Percentiles rank a stretch among this genome's conserved stretches.
Evolutionary conservation across 1,140 invertebrate species (phyloP).

Genomic region (Drosophila sproati): DNA sequence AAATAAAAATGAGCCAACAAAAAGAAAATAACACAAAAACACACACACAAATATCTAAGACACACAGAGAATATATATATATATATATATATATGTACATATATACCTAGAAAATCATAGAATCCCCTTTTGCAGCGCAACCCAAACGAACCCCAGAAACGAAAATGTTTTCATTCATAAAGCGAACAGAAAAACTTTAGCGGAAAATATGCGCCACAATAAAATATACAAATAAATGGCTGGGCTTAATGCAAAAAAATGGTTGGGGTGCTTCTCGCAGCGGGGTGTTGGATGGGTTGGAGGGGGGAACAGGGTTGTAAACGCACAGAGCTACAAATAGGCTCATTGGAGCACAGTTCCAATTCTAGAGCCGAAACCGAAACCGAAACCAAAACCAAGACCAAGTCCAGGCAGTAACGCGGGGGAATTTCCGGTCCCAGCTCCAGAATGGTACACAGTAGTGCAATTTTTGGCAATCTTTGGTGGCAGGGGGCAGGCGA

Average conservation of each 20-base stretch:
- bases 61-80: conserved; percentile 8
- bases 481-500: not conserved
- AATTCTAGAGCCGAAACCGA: not conserved
- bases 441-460: conserved; percentile 76
- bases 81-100: conserved; percentile 1
- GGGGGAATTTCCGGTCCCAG: conserved; percentile 65
- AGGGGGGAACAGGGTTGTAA: conserved; percentile 3
- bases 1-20: conserved; percentile 75
- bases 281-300: conserved; percentile 5
- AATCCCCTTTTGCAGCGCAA: conserved; percentile 3
- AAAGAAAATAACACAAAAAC: conserved; percentile 1
- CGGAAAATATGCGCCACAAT: conserved; percentile 79
- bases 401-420: conserved; percentile 37
- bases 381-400: too few relatives aligned
- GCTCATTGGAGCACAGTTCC: conserved; percentile 17
- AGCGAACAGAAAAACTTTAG: conserved; percentile 70
- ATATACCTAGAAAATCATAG: conserved; percentile 34
- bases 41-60: too few relatives aligned
- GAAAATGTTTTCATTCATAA: conserved; percentile 75
- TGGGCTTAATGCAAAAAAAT: conserved; percentile 76
- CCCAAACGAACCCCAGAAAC: not conserved
- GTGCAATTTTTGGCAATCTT: conserved; percentile 67
- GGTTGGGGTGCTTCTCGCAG: too few relatives aligned
- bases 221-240: conserved; percentile 82
- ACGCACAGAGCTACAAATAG: conserved; percentile 38